Evolutionary conservation across 2,113 vertebrate genomes (phyloP).

Genomic region (Brachypteracias leptosomus): DNA sequence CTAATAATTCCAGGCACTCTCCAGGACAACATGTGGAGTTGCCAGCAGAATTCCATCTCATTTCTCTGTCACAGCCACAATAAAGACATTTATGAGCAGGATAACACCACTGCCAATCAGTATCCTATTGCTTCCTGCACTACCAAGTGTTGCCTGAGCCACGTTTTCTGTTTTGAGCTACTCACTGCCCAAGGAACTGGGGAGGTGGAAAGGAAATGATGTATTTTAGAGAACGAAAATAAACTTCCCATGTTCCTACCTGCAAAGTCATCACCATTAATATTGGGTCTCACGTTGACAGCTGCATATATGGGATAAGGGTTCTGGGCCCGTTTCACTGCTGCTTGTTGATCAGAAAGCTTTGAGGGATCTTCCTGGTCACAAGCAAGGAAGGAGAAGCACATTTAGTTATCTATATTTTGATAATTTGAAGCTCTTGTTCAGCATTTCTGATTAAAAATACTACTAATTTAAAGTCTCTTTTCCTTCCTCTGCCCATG

Average conservation of each 20-base stretch:
- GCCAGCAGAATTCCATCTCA: background rate
- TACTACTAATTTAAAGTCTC: background rate
- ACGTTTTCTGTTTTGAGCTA: background rate
- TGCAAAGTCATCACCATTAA: slow-evolving; percentile 73
- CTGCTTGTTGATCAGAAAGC: slow-evolving; percentile 78
- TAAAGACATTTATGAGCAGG: background rate
- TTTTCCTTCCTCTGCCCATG: background rate
- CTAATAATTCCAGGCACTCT: background rate
- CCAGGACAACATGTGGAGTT: background rate
- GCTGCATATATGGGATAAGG: slow-evolving; percentile 81
- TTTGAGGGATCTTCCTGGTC: slow-evolving; percentile 74
- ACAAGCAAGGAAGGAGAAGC: background rate
- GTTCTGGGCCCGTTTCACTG: slow-evolving; percentile 74
- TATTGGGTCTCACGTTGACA: slow-evolving; percentile 71
- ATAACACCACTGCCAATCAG: background rate
- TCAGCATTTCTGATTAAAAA: background rate
- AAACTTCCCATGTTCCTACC: slow-evolving; percentile 48
- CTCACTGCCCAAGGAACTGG: background rate
- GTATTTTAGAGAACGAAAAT: background rate
- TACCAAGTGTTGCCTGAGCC: background rate
- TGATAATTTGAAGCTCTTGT: background rate
- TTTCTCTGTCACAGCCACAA: background rate
- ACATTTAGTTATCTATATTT: background rate
- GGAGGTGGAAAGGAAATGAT: background rate
- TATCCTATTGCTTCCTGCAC: background rate